These are phyloP conservation scores for Mythimna pallens DNA, from an alignment of 2,888 invertebrate genomes.

Conservation along the genomic window DNA sequence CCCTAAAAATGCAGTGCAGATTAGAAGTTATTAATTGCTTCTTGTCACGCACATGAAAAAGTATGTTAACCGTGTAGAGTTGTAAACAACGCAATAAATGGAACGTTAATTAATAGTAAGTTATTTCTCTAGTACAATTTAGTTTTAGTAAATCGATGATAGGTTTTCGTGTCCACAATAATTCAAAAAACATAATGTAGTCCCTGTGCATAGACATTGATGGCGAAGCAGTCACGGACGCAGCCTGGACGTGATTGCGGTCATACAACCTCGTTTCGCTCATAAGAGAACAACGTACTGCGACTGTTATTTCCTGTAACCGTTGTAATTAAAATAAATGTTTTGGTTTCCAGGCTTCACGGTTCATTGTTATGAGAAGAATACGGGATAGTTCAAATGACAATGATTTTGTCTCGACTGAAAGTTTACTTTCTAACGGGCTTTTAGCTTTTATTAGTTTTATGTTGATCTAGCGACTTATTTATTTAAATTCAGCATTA, in stretches of 20 bases:
- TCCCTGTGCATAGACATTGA: constrained; percentile 43
- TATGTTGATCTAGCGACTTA: constrained; percentile 1
- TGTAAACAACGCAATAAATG: constrained; percentile 30
- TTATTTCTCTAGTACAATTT: constrained; percentile 22
- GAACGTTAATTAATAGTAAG: constrained; percentile 27
- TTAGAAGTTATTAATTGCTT: constrained; percentile 46
- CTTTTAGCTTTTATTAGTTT: constrained; percentile 10
- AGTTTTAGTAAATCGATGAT: constrained; percentile 14
- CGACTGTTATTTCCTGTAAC: constrained; percentile 68
- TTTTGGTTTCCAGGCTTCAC: constrained; percentile 49
- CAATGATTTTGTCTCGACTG: constrained; percentile 8
- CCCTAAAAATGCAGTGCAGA: constrained; percentile 47
- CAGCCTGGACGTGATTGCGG: constrained; percentile 75
- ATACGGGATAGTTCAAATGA: constrained; percentile 47
- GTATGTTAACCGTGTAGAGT: constrained; percentile 34
- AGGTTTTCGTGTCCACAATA: constrained; percentile 17
- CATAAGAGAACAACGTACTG: constrained; percentile 62
- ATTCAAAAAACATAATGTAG: constrained; percentile 31
- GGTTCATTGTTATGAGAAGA: constrained; percentile 52
- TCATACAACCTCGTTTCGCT: constrained; percentile 71
- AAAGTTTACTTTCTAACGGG: constrained; percentile 8
- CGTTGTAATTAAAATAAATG: constrained; percentile 60
- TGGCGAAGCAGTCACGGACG: constrained; percentile 70
- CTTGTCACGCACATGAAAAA: constrained; percentile 42
- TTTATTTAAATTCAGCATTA: not conserved